A percentile compares a stretch with the other conserved stretches of the same genome.
These are phyloP conservation scores for Globodera ellingtonae DNA, from an alignment of 1,140 invertebrate species.

Conservation along the genomic window DNA sequence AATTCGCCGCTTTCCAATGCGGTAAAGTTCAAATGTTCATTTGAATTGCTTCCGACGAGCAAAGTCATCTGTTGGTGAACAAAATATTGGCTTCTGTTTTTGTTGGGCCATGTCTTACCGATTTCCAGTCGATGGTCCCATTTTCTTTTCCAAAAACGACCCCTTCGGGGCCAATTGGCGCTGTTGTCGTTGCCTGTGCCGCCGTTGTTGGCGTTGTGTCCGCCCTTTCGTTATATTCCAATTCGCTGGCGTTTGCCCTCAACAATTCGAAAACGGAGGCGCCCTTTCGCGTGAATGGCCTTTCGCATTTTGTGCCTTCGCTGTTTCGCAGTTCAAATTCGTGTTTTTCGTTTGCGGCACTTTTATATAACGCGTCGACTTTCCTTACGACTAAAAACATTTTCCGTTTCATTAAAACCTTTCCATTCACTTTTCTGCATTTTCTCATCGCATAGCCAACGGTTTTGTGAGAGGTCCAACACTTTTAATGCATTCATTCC, in stretches of 20 bases:
- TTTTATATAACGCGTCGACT: conserved; percentile 46
- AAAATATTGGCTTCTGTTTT: conserved; percentile 18
- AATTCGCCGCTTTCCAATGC: not conserved
- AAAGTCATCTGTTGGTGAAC: conserved; percentile 20
- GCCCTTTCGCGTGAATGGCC: conserved; percentile 43
- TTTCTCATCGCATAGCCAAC: conserved; percentile 51
- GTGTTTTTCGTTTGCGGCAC: conserved; percentile 33
- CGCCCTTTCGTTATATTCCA: conserved; percentile 37
- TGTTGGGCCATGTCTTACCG: conserved; percentile 29
- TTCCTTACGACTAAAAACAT: conserved; percentile 29
- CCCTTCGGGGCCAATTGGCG: conserved; percentile 4
- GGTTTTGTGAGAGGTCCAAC: conserved; percentile 49
- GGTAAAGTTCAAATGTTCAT: conserved; percentile 27
- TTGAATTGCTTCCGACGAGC: conserved; percentile 24
- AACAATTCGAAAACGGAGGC: conserved; percentile 39
- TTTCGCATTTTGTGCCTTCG: conserved; percentile 44
- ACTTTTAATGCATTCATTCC: conserved; percentile 22
- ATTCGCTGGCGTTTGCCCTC: conserved; percentile 34
- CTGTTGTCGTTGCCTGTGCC: conserved; percentile 26
- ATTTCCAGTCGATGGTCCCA: conserved; percentile 50
- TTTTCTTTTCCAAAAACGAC: conserved; percentile 37
- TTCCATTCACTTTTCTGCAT: conserved; percentile 42
- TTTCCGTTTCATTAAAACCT: conserved; percentile 16
- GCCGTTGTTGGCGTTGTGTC: conserved; percentile 44
- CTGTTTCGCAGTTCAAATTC: conserved; percentile 43